Base-by-base conservation (phyloP, 2,888 invertebrate genomes). In the Prosapia bicincta region DNA sequence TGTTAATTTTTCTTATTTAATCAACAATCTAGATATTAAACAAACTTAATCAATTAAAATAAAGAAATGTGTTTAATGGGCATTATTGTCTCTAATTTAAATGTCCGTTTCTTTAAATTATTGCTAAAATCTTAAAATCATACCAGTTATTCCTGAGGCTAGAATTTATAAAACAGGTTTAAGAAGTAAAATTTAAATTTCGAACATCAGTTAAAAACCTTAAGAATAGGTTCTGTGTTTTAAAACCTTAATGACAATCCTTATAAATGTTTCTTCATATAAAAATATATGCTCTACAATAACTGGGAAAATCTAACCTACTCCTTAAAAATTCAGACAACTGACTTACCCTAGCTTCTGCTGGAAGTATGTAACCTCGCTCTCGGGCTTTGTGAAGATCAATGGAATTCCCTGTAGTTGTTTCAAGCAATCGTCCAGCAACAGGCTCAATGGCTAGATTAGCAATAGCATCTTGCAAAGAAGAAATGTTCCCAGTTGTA, bases 341-440 rank as follows among this genome's bases (percentile, higher is more conserved):
- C 38, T 10, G 10, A 92, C 95, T 96, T 90, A 96, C 96, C 95
- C 96, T 91, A 85, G 94, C 93, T 90, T 95, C 94, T 85, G 96
- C 95, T 86, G 95, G 92, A 88, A 96, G 89, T 83, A 96, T 91
- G 87, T 93, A 92, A 83, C 96, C 95, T 88, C 91, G 92, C 85
- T 94, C 93, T 85, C 91, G 89, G 84, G 96, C 96, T 88, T 94
- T 95, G 83, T 92, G 88, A 85, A 96, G 90, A 88, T 95, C 94
- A 79, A 87, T 83, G 69, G 82, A 80, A 74, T 83, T 82, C 76
- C 85, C 85, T 79, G 86, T 87, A 79, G 83, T 84, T 76, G 85
- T 84, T 82, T 90, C 88, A 81, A 86, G 84, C 82, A 95, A 88
- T 85, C 90, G 91, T 83, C 96, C 96, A 84, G 88, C 89, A 71